A percentile compares a stretch with the other conserved stretches of the same genome.
phyloP scores from a whole-genome alignment of 2,888 invertebrate genomes.

The Smittia sp. region DNA sequence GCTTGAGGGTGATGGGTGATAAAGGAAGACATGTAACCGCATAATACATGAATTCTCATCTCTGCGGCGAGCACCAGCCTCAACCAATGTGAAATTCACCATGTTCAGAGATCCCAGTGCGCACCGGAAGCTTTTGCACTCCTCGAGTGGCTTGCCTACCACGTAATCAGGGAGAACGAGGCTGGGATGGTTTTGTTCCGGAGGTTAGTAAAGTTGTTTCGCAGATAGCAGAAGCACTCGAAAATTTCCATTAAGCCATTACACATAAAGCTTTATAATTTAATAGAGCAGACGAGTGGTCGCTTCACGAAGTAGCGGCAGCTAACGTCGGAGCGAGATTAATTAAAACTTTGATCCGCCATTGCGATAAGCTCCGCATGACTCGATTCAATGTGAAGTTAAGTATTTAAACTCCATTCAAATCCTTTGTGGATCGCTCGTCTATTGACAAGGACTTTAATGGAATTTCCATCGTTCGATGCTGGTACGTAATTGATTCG shows the following conservation, averaged over 20 bases:
- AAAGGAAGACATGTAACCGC: slow-evolving; percentile 17
- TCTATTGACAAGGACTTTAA: too few relatives aligned
- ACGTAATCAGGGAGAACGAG: not conserved
- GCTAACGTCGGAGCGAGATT: not conserved
- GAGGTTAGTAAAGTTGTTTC: not conserved
- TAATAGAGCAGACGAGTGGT: slow-evolving; percentile 3
- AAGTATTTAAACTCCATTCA: too few relatives aligned
- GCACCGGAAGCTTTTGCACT: not conserved
- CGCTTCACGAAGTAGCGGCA: not conserved
- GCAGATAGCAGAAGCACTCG: not conserved
- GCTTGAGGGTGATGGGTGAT: slow-evolving; percentile 5
- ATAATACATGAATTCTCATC: slow-evolving; percentile 20
- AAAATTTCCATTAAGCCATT: not conserved
- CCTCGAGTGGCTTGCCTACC: not conserved
- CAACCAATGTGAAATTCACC: not conserved
- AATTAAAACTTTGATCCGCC: not conserved
- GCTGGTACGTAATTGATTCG: not conserved
- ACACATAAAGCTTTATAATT: not conserved
- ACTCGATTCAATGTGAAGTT: too few relatives aligned
- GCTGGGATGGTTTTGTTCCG: not conserved
- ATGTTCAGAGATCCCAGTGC: not conserved
- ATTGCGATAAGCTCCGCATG: too few relatives aligned
- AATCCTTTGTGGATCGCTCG: too few relatives aligned
- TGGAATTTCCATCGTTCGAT: not conserved
- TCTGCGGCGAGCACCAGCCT: not conserved